Percentiles rank a stretch among this genome's conserved stretches.
These are phyloP conservation scores for Dryomyza anilis DNA, from an alignment of 2,888 invertebrate genomes.

Conservation along the genomic window DNA sequence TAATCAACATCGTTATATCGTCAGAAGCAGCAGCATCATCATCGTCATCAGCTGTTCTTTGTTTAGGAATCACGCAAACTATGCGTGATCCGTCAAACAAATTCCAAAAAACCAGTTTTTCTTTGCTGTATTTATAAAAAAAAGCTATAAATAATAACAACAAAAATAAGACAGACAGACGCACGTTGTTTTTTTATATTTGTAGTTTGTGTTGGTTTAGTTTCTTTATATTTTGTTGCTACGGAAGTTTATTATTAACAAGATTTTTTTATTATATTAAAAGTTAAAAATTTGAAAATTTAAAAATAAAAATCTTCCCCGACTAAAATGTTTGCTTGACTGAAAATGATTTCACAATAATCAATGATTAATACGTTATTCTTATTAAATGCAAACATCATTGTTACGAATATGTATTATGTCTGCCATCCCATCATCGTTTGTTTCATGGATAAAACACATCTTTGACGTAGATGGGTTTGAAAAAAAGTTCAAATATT, in stretches of 20 bases:
- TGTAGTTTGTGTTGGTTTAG: neutral
- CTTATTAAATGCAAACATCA: neutral
- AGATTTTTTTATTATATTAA: neutral
- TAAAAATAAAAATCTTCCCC: too few species aligned
- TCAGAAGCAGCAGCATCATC: neutral
- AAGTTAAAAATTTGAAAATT: too few species aligned
- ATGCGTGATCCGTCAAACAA: constrained; percentile 12
- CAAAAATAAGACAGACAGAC: neutral
- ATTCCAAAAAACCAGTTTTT: neutral
- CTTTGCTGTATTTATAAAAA: neutral
- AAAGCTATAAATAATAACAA: neutral
- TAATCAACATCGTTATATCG: too few species aligned
- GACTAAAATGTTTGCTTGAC: too few species aligned
- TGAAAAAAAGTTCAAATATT: too few species aligned
- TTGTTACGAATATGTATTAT: too few species aligned
- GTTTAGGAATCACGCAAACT: constrained; percentile 10
- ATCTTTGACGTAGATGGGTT: too few species aligned
- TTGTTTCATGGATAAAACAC: too few species aligned
- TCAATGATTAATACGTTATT: constrained; percentile 22
- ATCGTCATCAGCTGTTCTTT: constrained; percentile 18
- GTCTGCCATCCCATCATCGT: too few species aligned
- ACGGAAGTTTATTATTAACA: constrained; percentile 8
- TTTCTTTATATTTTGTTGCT: neutral
- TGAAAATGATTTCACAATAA: neutral
- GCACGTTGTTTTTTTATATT: neutral